A percentile compares a stretch with the other conserved stretches of the same genome.
These are phyloP conservation scores for Girardia tigrina DNA, from an alignment of 2,888 invertebrate genomes.

Conservation along the genomic window DNA sequence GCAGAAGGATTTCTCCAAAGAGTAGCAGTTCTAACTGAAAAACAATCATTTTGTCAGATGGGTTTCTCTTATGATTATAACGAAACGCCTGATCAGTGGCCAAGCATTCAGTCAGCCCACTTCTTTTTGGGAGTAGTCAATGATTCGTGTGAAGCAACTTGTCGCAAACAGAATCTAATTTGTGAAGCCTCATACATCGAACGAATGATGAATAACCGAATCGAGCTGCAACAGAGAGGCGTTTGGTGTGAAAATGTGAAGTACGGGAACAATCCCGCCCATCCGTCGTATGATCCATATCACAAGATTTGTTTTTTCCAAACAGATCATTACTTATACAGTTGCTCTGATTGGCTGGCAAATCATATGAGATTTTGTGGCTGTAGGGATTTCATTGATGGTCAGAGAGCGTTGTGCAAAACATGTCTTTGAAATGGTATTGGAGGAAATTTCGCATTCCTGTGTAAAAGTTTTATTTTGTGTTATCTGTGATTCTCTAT, in stretches of 20 bases:
- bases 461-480: background rate
- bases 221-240: background rate
- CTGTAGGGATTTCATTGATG: slow-evolving; percentile 4
- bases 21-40: slow-evolving; percentile 48
- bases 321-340: background rate
- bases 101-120: background rate
- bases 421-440: background rate
- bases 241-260: slow-evolving; percentile 18
- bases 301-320: slow-evolving; percentile 20
- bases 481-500: background rate
- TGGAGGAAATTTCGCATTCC: background rate
- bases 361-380: background rate
- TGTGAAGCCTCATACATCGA: background rate
- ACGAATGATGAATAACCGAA: background rate
- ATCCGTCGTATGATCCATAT: slow-evolving; percentile 19
- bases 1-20: slow-evolving; percentile 51
- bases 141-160: background rate
- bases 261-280: background rate
- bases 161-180: background rate
- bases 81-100: background rate
- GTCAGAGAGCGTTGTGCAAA: background rate
- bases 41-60: slow-evolving; percentile 50
- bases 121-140: background rate
- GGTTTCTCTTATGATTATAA: background rate
- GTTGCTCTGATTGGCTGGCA: background rate